phyloP scores from a whole-genome alignment of 1,140 invertebrate species.

The Brachionus manjavacas region DNA sequence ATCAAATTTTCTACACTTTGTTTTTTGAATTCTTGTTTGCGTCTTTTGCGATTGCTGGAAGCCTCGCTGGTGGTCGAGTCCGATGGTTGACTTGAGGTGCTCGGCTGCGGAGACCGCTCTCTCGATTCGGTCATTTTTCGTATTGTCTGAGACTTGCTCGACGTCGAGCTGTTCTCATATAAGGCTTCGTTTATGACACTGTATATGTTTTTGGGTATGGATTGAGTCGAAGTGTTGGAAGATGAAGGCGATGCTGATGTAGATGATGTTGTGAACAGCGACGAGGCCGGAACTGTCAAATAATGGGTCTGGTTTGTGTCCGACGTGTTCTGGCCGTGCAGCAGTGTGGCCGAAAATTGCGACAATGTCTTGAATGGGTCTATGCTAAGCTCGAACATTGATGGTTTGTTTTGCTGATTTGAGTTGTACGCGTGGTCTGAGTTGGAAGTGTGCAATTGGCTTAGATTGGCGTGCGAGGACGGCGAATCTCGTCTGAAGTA shows the following conservation, averaged over 20 bases:
- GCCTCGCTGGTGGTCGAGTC: background rate
- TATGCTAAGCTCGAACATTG: background rate
- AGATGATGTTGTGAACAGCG: background rate
- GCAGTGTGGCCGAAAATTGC: background rate
- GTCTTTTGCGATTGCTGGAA: background rate
- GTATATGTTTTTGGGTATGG: background rate
- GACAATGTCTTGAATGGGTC: background rate
- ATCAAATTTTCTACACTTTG: background rate
- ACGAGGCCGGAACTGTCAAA: background rate
- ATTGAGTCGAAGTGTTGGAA: background rate
- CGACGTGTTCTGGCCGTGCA: background rate
- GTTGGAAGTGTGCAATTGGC: background rate
- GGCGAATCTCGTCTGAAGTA: constrained; percentile 10
- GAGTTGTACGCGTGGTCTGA: background rate
- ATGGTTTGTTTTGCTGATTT: background rate
- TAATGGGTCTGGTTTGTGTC: background rate
- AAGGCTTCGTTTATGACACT: constrained; percentile 1
- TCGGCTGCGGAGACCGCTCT: background rate
- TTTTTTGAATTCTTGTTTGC: constrained; percentile 38
- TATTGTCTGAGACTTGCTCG: constrained; percentile 6
- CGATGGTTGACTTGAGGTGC: background rate
- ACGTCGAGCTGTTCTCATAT: background rate
- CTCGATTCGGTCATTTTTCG: background rate
- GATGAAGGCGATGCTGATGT: constrained; percentile 15
- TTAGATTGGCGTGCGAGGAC: background rate